Conservation (phyloP, 2,113 vertebrate species). For the Muntiacus reevesi region DNA sequence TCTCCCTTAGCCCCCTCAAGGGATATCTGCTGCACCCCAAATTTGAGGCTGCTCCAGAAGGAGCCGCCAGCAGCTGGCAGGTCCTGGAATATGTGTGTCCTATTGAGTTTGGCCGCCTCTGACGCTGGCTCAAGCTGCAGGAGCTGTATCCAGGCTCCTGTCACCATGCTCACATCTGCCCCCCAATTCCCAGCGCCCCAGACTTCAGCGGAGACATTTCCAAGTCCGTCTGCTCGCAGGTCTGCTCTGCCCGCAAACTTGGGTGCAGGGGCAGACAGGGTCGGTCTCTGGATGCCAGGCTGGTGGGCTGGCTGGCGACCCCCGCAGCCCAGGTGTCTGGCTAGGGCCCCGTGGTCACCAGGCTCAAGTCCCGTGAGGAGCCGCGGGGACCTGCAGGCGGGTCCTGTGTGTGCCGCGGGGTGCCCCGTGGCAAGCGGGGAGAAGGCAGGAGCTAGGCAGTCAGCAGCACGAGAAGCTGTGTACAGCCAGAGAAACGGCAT, state of each 20-base stretch:
- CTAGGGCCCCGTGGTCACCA: neutral
- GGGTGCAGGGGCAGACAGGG: accelerated
- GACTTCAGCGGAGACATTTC: neutral
- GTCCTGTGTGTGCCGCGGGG: neutral
- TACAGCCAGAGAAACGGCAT: neutral
- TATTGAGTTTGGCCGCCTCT: accelerated
- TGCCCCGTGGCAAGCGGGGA: neutral
- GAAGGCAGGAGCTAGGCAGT: neutral
- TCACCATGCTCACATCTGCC: neutral
- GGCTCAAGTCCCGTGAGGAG: no score
- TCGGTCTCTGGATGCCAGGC: neutral
- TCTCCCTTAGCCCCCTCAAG: neutral
- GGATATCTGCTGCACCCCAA: neutral
- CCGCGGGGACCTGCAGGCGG: neutral
- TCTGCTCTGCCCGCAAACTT: neutral
- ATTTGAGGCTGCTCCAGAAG: neutral
- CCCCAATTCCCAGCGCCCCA: neutral
- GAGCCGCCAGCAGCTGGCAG: neutral
- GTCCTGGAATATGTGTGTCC: neutral
- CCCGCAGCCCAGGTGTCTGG: no score
- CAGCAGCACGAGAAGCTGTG: neutral
- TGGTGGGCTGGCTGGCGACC: accelerated
- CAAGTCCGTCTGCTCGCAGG: neutral
- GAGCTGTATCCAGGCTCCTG: neutral
- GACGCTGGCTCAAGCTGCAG: neutral